Evolutionary conservation across 2,888 invertebrate genomes (phyloP).

Genomic region (Nomada goodeniana): DNA sequence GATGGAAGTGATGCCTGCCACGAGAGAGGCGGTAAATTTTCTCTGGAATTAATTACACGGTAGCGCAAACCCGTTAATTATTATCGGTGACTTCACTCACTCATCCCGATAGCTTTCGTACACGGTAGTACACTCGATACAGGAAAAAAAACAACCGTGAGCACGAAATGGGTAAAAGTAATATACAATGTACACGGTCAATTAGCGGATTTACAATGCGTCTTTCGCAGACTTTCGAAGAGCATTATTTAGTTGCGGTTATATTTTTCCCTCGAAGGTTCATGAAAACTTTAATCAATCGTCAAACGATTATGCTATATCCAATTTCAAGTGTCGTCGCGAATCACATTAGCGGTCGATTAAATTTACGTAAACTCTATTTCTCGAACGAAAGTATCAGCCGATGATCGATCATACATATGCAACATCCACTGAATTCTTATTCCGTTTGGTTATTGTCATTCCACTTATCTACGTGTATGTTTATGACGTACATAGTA

Average conservation of each 20-base stretch:
- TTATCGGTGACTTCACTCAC: conserved; percentile 56
- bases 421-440: too few species aligned
- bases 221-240: conserved; percentile 31
- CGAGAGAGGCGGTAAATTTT: conserved; percentile 48
- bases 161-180: not conserved
- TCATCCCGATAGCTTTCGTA: not conserved
- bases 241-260: not conserved
- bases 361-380: not conserved
- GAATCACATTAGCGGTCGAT: not conserved
- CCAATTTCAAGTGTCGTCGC: not conserved
- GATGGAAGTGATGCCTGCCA: not conserved
- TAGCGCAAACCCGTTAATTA: conserved; percentile 55
- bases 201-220: conserved; percentile 8
- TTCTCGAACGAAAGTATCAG: too few species aligned
- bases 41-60: conserved; percentile 62
- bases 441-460: too few species aligned
- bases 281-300: conserved; percentile 12
- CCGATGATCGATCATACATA: too few species aligned
- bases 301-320: not conserved
- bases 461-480: too few species aligned
- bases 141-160: not conserved
- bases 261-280: not conserved
- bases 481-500: too few species aligned
- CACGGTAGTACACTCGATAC: not conserved
- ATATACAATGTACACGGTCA: conserved; percentile 7